A percentile compares a stretch with the other conserved stretches of the same genome.
These are phyloP conservation scores for Calameuta filiformis DNA, from an alignment of 2,888 invertebrate species.

Conservation along the genomic window DNA sequence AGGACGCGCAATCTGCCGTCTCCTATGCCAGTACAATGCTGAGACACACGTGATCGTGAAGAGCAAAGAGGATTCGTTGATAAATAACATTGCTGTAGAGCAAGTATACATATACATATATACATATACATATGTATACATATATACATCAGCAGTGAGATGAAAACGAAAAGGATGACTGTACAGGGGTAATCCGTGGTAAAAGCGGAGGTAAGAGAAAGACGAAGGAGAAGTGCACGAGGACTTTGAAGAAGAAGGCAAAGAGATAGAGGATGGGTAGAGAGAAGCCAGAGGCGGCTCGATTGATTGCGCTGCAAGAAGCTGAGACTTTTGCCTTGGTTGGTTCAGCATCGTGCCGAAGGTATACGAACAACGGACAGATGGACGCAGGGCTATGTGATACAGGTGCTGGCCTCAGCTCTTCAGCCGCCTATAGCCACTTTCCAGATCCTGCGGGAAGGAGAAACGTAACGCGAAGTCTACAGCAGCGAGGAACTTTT, in stretches of 20 bases:
- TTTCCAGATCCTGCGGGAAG: conserved; percentile 42
- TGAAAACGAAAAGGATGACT: background rate
- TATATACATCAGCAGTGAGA: background rate
- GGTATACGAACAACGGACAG: conserved; percentile 42
- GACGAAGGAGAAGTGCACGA: conserved; percentile 15
- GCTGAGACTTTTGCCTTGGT: conserved; percentile 30
- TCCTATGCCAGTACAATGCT: background rate
- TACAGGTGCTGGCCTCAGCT: conserved; percentile 48
- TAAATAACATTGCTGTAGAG: conserved; percentile 7
- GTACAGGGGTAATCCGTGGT: background rate
- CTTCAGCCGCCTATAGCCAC: conserved; percentile 14
- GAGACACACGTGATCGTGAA: background rate
- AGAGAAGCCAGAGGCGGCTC: conserved; percentile 45
- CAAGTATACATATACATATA: too few species aligned
- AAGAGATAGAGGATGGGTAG: background rate
- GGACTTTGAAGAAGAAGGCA: conserved; percentile 6
- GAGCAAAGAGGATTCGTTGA: conserved; percentile 2
- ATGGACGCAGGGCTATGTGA: conserved; percentile 56
- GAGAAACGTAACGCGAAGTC: conserved; percentile 9
- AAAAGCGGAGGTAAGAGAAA: background rate
- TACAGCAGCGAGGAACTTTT: conserved; percentile 26
- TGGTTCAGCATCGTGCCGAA: conserved; percentile 42
- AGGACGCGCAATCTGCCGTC: background rate
- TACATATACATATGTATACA: too few species aligned
- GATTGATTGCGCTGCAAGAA: conserved; percentile 61